Evolutionary conservation across 2,797 vertebrate genomes (phyloP).

Genomic region (Oceanodroma leucorhoa): DNA sequence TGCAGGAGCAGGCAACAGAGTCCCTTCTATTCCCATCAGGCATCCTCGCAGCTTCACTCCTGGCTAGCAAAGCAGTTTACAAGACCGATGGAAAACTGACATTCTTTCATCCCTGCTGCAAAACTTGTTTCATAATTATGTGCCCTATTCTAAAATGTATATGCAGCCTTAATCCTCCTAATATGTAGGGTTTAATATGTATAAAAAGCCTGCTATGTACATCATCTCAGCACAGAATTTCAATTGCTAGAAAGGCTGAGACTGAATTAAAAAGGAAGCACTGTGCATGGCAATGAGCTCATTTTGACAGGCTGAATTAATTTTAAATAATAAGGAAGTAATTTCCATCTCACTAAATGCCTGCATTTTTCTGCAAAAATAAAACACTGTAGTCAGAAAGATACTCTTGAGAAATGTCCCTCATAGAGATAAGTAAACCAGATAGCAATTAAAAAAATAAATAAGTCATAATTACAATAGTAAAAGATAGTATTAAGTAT

Average conservation of each 20-base stretch:
- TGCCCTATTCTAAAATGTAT: slow-evolving; percentile 45
- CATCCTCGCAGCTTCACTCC: background rate
- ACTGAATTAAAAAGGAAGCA: slow-evolving; percentile 34
- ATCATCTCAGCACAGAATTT: slow-evolving; percentile 45
- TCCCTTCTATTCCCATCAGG: slow-evolving; percentile 20
- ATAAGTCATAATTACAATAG: slow-evolving; percentile 59
- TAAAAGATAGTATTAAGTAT: slow-evolving; percentile 51
- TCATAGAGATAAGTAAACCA: slow-evolving; percentile 42
- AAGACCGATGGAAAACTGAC: background rate
- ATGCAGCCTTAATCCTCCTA: slow-evolving; percentile 46
- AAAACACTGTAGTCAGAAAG: slow-evolving; percentile 49
- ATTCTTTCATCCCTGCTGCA: slow-evolving; percentile 15
- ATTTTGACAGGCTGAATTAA: slow-evolving; percentile 56
- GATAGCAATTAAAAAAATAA: slow-evolving; percentile 70
- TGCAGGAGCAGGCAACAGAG: background rate
- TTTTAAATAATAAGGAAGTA: slow-evolving; percentile 62
- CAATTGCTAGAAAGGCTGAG: slow-evolving; percentile 49
- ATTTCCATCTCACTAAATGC: slow-evolving; percentile 56
- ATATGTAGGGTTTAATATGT: slow-evolving; percentile 52
- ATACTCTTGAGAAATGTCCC: slow-evolving; percentile 51
- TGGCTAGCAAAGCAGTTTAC: slow-evolving; percentile 36
- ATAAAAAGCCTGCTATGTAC: slow-evolving; percentile 37
- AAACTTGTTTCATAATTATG: slow-evolving; percentile 46
- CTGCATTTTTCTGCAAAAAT: slow-evolving; percentile 47
- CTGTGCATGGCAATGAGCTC: slow-evolving; percentile 56